Percentiles rank a stretch among this genome's conserved stretches.
These are phyloP conservation scores for Caenorhabditis virilis DNA, from an alignment of 2,888 invertebrate genomes.

Conservation along the genomic window DNA sequence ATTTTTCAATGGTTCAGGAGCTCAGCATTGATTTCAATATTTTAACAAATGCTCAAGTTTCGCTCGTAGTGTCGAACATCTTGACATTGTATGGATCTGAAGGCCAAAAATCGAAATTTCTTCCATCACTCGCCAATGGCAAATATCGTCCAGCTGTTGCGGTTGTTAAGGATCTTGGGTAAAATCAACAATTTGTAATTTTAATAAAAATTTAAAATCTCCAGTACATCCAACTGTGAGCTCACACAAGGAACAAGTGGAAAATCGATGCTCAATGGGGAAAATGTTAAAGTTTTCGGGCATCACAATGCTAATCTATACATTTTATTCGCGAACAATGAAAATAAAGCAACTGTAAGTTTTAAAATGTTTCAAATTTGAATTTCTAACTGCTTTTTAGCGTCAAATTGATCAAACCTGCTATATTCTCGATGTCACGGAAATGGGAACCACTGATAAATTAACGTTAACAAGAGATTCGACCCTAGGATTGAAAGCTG, in stretches of 20 bases:
- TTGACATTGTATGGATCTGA: slow-evolving; percentile 44
- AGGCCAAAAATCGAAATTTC: slow-evolving; percentile 43
- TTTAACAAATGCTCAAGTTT: slow-evolving; percentile 34
- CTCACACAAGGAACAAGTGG: slow-evolving; percentile 26
- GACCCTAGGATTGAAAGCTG: slow-evolving; percentile 47
- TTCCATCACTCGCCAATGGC: slow-evolving; percentile 43
- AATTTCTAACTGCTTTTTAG: slow-evolving; percentile 35
- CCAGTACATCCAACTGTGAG: slow-evolving; percentile 9
- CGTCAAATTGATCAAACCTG: slow-evolving; percentile 33
- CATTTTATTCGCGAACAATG: slow-evolving; percentile 55
- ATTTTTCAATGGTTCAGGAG: too few relatives aligned
- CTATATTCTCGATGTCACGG: slow-evolving; percentile 49
- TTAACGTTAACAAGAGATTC: slow-evolving; percentile 33
- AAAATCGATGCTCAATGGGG: slow-evolving; percentile 52
- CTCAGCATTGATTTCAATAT: slow-evolving; percentile 53
- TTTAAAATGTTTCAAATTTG: background rate
- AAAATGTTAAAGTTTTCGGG: slow-evolving; percentile 44
- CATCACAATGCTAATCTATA: slow-evolving; percentile 60
- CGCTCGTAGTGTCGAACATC: slow-evolving; percentile 42
- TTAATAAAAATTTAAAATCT: background rate
- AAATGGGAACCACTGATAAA: slow-evolving; percentile 37
- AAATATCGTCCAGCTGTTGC: slow-evolving; percentile 38
- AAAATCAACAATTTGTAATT: background rate
- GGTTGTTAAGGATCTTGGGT: slow-evolving; percentile 19
- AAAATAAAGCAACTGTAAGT: slow-evolving; percentile 6